Evolutionary conservation across 1,140 invertebrate species (phyloP), one percentile per base, ranked within the genome.

Genomic region (Myzus persicae): DNA sequence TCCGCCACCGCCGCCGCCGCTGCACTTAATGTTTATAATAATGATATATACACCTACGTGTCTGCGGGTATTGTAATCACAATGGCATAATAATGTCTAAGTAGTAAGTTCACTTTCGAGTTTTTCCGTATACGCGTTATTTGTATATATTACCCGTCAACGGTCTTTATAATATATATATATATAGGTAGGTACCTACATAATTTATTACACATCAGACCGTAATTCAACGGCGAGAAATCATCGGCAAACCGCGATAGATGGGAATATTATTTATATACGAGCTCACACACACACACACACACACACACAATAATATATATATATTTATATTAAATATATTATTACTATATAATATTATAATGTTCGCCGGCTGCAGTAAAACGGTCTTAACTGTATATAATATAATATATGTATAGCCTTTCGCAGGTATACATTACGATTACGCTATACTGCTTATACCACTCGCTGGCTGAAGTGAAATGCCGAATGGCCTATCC

Each of bases 51-150:
- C n/a, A 36, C 36, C 36, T 36, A 81, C 38, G 38, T 9, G 38
- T 24, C 20, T 82, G 38, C 38, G 38, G 7, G 38, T 38, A 24
- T 81, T 22, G 20, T 81, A 81, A 81, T 38, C n/a, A 5, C n/a
- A 2, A 38, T 6, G 81, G 7, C 4, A 26, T 84, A 84, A 84
- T 84, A 84, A 42, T 6, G 82, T 84, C 38, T 31, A 42, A 42
- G n/a, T n/a, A n/a, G n/a, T n/a, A n/a, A n/a, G 82, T 84, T 84
- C 38, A 42, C 82, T 84, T 84, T 84, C 82, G 40, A 84, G 38
- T 84, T 42, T 26, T 4, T 40, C 22, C 31, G 31, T 67, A 67
- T 67, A 18, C 59, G 59, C 59, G 5, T 59, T 59, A 54, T 54
- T 54, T 18, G 31, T 76, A 76, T 76, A 76, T 20, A 20, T 67